These are phyloP conservation scores for Pholis gunnellus DNA, from an alignment of 2,113 vertebrate species.

Conservation along the genomic window DNA sequence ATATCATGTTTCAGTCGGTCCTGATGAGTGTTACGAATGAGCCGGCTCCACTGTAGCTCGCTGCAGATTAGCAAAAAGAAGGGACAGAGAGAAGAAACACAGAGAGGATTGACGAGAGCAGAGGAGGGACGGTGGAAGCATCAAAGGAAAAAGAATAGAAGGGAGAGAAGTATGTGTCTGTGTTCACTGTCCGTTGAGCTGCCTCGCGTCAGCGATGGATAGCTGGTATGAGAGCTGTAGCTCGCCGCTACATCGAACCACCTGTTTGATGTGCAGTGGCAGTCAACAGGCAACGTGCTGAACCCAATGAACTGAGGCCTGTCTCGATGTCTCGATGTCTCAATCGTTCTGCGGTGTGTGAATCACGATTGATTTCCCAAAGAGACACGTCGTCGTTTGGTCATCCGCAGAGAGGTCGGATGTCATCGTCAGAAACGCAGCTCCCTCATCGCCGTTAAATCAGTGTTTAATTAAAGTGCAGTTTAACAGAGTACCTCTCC, in stretches of 20 bases:
- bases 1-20: neutral
- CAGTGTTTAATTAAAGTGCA: neutral
- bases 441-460: neutral
- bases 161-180: neutral
- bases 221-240: neutral
- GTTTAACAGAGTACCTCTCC: slow-evolving; percentile 5
- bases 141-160: neutral
- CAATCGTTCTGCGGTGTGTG: neutral
- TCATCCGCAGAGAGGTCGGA: slow-evolving; percentile 4
- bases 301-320: slow-evolving; percentile 46
- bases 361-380: slow-evolving; percentile 15
- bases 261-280: slow-evolving; percentile 34
- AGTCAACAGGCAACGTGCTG: neutral
- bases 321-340: neutral
- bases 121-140: neutral
- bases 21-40: neutral
- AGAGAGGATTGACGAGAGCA: neutral
- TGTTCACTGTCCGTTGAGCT: neutral
- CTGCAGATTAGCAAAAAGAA: neutral
- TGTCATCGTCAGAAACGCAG: neutral
- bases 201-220: neutral
- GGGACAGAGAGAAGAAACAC: neutral
- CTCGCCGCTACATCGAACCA: neutral
- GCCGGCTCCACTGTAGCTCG: neutral
- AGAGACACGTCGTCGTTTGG: neutral